Base-by-base conservation (phyloP, 2,797 vertebrate species). In the Arnoldichthys spilopterus region DNA sequence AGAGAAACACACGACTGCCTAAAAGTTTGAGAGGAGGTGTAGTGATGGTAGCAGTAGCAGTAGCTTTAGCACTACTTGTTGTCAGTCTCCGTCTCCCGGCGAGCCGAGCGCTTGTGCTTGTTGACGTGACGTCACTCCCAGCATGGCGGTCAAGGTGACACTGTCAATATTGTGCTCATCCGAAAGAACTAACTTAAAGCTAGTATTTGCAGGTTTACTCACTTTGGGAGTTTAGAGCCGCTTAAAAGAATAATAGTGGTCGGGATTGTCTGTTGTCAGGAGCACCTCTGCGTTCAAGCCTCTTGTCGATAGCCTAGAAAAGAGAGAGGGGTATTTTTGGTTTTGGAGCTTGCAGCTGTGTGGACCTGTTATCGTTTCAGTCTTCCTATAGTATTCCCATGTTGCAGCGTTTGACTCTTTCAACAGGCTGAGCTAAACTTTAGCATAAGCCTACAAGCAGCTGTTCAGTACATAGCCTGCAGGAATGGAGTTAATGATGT, bases 121-220 rank as follows among this genome's bases (percentile, higher is more conserved):
- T 91, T 80, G 82, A 68, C 78, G 91, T 93, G 93, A 94, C 94
- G 92, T 94, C 92, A 93, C 89, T 88, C 84, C 86, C 96, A 98
- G 95, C 95, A 98, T 98, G 97, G 97, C 97, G 95, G 95, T 96
- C 96, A 98, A 98, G 97, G 97, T 98, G 97, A 98, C 96, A 97
- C 94, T 92, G 92, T 92, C 88, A 88, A 91, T 88, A 91, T 87
- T 90, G 87, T 74, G 74, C 90, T 91, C 87, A 84, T 83, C 84
- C 83, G 75, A 89, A 84, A 86, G 87, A 82, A 28, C 69, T 89
- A 86, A 68, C 71, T n/a, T 49, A 11, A 73, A 74, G 53, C 76
- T 72, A 77, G 83, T 79, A 37, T 77, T 68, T 68, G 76, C 79
- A 76, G 72, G 64, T 40, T 45, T 67, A 13, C 20, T 76, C 73